A percentile compares a stretch with the other conserved stretches of the same genome.
Conservation (phyloP, 1,140 invertebrate genomes). For the Uloborus diversus region DNA sequence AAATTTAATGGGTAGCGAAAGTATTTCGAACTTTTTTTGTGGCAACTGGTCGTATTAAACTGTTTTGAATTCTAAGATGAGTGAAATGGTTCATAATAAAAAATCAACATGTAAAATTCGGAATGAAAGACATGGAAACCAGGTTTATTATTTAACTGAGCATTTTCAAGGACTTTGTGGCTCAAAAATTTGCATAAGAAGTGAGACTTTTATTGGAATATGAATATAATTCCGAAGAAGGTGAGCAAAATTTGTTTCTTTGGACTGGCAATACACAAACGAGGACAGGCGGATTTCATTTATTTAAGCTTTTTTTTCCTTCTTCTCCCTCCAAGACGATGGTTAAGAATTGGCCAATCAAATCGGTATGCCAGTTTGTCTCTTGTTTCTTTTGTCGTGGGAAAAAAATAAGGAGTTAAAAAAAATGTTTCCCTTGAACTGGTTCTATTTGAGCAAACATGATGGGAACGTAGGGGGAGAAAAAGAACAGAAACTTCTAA, state of each 20-base stretch:
- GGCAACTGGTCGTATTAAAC: slow-evolving; percentile 12
- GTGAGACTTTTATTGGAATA: background rate
- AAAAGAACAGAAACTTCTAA: background rate
- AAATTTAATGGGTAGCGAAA: background rate
- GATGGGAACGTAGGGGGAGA: background rate
- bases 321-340: background rate
- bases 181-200: background rate
- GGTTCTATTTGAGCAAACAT: slow-evolving; percentile 37
- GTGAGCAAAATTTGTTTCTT: background rate
- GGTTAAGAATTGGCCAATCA: background rate
- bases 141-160: slow-evolving; percentile 9
- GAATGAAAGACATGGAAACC: background rate
- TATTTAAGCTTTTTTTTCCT: background rate
- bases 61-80: slow-evolving; percentile 28
- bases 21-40: slow-evolving; percentile 9
- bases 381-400: background rate
- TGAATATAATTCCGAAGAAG: background rate
- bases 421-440: slow-evolving; percentile 4
- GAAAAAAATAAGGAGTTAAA: background rate
- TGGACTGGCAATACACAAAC: background rate
- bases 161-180: background rate
- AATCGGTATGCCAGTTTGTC: background rate
- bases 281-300: background rate
- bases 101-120: background rate
- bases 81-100: slow-evolving; percentile 4